Conservation (phyloP, 2,888 invertebrate genomes). For the Drosophila robusta region DNA sequence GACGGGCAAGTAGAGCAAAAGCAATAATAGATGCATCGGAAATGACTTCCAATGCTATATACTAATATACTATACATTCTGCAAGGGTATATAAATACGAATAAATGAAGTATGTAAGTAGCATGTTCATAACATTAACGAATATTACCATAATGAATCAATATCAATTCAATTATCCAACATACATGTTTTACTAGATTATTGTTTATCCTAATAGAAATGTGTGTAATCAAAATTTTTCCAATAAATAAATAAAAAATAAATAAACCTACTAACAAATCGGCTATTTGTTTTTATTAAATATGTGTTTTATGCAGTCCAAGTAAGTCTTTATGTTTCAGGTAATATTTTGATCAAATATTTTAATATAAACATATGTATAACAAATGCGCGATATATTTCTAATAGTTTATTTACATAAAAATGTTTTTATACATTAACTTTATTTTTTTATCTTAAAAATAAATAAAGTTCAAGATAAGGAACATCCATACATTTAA, state of each 20-base stretch:
- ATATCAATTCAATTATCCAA: conserved; percentile 5
- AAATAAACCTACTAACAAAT: conserved; percentile 50
- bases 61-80: neutral
- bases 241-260: conserved; percentile 22
- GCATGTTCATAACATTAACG: conserved; percentile 3
- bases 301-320: neutral
- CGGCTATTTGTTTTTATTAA: conserved; percentile 19
- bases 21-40: neutral
- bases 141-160: conserved; percentile 6
- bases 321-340: neutral
- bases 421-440: too few species aligned
- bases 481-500: too few species aligned
- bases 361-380: too few species aligned
- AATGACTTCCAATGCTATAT: neutral
- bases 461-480: too few species aligned
- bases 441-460: too few species aligned
- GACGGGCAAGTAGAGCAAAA: too few species aligned
- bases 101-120: conserved; percentile 9
- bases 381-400: too few species aligned
- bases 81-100: conserved; percentile 3
- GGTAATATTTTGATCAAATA: too few species aligned
- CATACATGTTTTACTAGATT: conserved; percentile 21
- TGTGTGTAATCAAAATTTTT: conserved; percentile 34
- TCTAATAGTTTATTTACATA: too few species aligned
- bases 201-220: conserved; percentile 35